A percentile compares a stretch with the other conserved stretches of the same genome.
Conservation (phyloP, 2,797 vertebrate genomes). For the Gymnothorax reevesii region DNA sequence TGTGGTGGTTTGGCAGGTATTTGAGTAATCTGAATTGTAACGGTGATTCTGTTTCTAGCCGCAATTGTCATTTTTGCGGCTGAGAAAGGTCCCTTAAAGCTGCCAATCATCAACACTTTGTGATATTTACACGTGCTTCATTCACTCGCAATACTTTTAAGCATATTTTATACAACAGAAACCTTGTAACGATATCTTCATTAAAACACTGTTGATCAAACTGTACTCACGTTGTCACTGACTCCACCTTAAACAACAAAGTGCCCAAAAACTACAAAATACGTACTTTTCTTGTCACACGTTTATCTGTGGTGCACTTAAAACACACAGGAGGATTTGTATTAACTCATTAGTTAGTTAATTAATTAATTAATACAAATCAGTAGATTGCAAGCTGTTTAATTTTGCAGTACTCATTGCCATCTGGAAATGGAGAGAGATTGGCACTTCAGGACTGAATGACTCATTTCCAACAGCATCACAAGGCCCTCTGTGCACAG, state of each 20-base stretch:
- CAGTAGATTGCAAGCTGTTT: background rate
- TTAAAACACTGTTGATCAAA: conserved; percentile 5
- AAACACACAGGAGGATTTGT: background rate
- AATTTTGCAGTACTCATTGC: background rate
- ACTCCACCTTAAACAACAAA: background rate
- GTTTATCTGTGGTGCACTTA: background rate
- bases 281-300: background rate
- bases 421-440: background rate
- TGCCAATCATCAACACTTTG: background rate
- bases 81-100: background rate
- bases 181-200: background rate
- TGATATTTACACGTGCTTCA: background rate
- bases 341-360: background rate
- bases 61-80: background rate
- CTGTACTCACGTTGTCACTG: background rate
- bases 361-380: background rate
- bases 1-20: background rate
- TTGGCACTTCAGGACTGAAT: background rate
- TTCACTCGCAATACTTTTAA: background rate
- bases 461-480: background rate
- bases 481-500: background rate
- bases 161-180: background rate
- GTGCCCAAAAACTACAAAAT: background rate
- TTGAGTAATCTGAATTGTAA: background rate
- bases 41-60: background rate